These are phyloP conservation scores for Schlechtendalia chinensis DNA, from an alignment of 1,140 invertebrate genomes.

Conservation along the genomic window DNA sequence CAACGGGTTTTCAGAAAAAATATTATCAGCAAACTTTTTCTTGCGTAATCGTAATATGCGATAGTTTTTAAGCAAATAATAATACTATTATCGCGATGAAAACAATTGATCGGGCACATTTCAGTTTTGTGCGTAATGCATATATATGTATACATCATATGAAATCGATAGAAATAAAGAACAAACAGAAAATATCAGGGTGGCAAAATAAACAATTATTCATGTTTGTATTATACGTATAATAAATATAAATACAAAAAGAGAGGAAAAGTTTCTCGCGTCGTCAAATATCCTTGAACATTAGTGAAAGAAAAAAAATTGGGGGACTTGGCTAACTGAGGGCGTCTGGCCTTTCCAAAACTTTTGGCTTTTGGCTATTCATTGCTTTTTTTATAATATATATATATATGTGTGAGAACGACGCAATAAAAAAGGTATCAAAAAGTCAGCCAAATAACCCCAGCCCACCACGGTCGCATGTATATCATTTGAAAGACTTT, in stretches of 20 bases:
- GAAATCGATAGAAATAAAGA: background rate
- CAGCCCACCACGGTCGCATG: background rate
- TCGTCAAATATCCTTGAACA: constrained; percentile 3
- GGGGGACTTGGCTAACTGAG: constrained; percentile 1
- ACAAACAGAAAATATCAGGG: background rate
- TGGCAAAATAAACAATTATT: constrained; percentile 30
- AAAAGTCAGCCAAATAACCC: constrained; percentile 5
- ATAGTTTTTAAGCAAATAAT: too few species aligned
- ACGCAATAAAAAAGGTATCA: constrained; percentile 35
- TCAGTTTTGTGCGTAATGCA: too few species aligned
- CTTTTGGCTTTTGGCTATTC: constrained; percentile 37
- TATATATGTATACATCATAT: too few species aligned
- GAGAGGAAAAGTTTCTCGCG: constrained; percentile 2
- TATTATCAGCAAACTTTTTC: too few species aligned
- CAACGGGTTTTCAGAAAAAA: too few species aligned
- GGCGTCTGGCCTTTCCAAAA: background rate
- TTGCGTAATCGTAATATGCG: too few species aligned
- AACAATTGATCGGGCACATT: too few species aligned
- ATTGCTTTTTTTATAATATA: constrained; percentile 6
- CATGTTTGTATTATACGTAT: background rate
- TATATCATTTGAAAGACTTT: constrained; percentile 41
- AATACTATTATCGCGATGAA: too few species aligned
- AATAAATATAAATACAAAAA: background rate
- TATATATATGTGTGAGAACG: background rate
- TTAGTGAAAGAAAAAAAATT: background rate